phyloP scores from a whole-genome alignment of 2,113 vertebrate genomes.

The Sarotherodon lohbergeri region DNA sequence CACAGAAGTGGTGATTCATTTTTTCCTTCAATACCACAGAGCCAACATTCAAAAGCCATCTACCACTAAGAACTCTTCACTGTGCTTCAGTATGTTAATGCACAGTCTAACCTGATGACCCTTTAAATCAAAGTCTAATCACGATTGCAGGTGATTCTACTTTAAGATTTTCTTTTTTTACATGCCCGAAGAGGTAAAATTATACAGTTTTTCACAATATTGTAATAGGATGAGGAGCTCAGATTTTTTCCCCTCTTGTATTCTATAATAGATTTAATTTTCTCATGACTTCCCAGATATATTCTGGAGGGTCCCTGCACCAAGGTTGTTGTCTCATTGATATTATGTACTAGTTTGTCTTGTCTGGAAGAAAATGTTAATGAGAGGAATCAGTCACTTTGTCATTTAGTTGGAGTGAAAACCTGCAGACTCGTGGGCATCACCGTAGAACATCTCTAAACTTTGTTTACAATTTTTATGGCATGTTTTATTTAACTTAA shows the following conservation, averaged over 20 bases:
- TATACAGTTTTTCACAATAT: neutral
- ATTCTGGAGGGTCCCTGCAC: neutral
- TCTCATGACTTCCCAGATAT: neutral
- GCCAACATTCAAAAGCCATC: conserved; percentile 2
- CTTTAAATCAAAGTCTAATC: conserved; percentile 14
- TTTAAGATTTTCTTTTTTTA: neutral
- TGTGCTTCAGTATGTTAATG: conserved; percentile 4
- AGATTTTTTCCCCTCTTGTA: neutral
- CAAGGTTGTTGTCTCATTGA: neutral
- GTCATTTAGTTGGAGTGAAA: neutral
- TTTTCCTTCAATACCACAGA: neutral
- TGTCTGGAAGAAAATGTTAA: neutral
- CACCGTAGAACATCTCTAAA: neutral
- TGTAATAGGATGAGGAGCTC: fast-evolving
- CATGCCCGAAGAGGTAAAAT: neutral
- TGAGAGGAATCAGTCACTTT: neutral
- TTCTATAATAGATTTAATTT: neutral
- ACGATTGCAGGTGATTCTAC: neutral
- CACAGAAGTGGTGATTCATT: neutral
- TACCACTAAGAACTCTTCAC: conserved; percentile 9
- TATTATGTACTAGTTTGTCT: neutral
- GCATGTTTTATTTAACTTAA: neutral
- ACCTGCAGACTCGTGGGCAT: neutral
- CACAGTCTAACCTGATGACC: neutral
- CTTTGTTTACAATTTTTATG: neutral